Evolutionary conservation across 2,113 vertebrate species (phyloP), one percentile per base, ranked within the genome.

Genomic region (Leucosticte australis): DNA sequence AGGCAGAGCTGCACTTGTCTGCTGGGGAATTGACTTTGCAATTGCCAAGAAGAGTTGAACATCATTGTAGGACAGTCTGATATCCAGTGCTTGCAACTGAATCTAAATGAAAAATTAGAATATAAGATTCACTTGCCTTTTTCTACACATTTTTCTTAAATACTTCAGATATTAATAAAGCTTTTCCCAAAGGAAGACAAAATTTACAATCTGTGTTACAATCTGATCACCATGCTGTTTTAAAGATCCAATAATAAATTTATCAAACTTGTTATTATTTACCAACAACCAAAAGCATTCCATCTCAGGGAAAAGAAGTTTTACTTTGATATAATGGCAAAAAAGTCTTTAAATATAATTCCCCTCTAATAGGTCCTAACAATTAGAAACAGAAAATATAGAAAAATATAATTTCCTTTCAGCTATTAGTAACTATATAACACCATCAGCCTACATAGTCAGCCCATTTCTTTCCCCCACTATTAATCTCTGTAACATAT

Each of bases 1-100:
- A 0, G 98, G 96, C 21, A 89, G 69, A 16, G 95, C 97, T 49
- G 96, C 82, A 16, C 93, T 89, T 0, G 98, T 98, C 96, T 98
- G 98, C 1, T 96, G 97, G 16, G 99, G 99, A 92, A 99, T 98
- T 59, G 99, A 99, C 89, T 99, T 99, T 17, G 99, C 98, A 41
- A 99, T 99, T 4, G 99, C 99, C 96, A 99, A 76, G 93, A 99
- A 99, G 9, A 99, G 98, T 52, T 99, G 99, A 50, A 99, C 99
- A 82, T 99, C 99, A 4, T 99, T 99, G 97, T 99, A 99, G 77
- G 99, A 99, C 63, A 99, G 98, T 42, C 99, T 98, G 94, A 99
- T 99, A 94, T 99, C 98, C 96, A 99, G 96, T 31, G 98, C 98
- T 88, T 99, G 99, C 94, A 99, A 98, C 55, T 99, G 99, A 96